phyloP scores from a whole-genome alignment of 2,888 invertebrate genomes.

The Tortricodes alternella region DNA sequence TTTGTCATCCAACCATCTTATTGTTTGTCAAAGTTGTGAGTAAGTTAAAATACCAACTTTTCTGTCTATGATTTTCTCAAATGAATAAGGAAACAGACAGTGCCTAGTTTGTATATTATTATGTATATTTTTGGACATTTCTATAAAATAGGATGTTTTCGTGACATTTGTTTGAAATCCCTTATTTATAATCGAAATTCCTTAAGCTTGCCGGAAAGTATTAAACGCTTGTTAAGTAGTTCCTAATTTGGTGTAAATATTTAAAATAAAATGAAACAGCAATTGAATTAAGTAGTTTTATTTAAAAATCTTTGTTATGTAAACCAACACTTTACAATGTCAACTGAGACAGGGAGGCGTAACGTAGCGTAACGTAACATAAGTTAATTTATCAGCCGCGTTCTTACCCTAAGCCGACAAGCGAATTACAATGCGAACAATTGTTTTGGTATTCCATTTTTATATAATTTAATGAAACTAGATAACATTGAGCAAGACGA shows the following conservation, averaged over 20 bases:
- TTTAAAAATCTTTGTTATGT: conserved; percentile 82
- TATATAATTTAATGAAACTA: conserved; percentile 59
- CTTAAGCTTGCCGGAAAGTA: conserved; percentile 21
- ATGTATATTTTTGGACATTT: neutral
- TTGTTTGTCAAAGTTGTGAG: neutral
- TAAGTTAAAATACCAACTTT: neutral
- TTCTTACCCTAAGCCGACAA: conserved; percentile 35
- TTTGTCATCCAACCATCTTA: neutral
- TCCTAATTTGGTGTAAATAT: conserved; percentile 11
- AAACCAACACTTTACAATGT: conserved; percentile 79
- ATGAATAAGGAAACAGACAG: neutral
- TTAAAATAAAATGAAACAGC: conserved; percentile 55
- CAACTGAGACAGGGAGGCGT: conserved; percentile 58
- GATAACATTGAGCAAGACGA: conserved; percentile 71
- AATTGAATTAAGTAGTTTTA: conserved; percentile 79
- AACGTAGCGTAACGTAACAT: conserved; percentile 8
- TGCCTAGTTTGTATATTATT: neutral
- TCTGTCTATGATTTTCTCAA: neutral
- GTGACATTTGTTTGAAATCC: neutral
- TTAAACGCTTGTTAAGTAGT: conserved; percentile 24
- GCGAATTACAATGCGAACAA: conserved; percentile 48
- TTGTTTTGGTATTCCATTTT: conserved; percentile 62
- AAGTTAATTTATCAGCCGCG: conserved; percentile 39
- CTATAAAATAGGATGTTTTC: neutral
- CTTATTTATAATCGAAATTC: neutral